A percentile compares a stretch with the other conserved stretches of the same genome.
phyloP scores from a whole-genome alignment of 2,113 vertebrate genomes.

The Megalops atlanticus region DNA sequence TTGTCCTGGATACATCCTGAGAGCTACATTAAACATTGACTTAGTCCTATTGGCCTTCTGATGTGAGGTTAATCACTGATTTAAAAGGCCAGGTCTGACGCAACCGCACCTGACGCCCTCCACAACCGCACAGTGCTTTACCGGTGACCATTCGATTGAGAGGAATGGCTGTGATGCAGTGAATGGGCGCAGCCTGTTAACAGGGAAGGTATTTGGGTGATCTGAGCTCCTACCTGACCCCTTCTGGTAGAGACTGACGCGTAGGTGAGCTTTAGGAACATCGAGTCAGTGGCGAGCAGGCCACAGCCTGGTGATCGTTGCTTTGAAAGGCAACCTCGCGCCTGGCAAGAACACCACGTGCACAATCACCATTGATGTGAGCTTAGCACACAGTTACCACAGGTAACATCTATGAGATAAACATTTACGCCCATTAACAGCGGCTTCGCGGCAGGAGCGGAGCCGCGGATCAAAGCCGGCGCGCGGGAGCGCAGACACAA shows the following conservation, averaged over 20 bases:
- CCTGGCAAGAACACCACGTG: constrained; percentile 34
- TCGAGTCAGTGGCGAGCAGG: constrained; percentile 2
- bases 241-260: constrained; percentile 23
- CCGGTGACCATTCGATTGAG: constrained; percentile 35
- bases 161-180: constrained; percentile 37
- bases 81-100: constrained; percentile 2
- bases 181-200: constrained; percentile 39
- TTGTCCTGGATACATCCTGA: constrained; percentile 74
- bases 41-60: constrained; percentile 77
- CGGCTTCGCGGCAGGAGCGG: constrained; percentile 29
- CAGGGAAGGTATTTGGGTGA: constrained; percentile 8
- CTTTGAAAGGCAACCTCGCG: constrained; percentile 28
- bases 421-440: constrained; percentile 45
- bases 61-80: constrained; percentile 46
- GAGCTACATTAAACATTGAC: constrained; percentile 75
- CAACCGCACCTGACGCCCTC: not conserved
- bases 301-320: no score
- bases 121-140: constrained; percentile 23
- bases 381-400: constrained; percentile 44
- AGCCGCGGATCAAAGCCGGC: constrained; percentile 47
- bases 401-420: constrained; percentile 42
- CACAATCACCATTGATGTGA: constrained; percentile 44
- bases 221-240: not conserved
- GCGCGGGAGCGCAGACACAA: constrained; percentile 32
- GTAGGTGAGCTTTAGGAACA: constrained; percentile 23